These are phyloP conservation scores for Otis tarda DNA, from an alignment of 2,113 vertebrate species.

Conservation along the genomic window DNA sequence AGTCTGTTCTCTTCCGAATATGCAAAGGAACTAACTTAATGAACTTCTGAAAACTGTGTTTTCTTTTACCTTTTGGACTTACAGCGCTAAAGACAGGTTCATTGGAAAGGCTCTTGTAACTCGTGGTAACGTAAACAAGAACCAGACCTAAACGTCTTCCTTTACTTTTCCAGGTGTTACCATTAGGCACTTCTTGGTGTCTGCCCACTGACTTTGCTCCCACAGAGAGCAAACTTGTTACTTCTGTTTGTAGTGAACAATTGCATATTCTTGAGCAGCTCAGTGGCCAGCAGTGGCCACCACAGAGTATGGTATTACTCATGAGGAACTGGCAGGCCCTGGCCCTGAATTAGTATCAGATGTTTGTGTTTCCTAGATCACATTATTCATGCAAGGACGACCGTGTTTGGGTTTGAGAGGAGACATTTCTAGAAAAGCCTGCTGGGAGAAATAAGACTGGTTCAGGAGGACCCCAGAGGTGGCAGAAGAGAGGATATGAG, in stretches of 20 bases:
- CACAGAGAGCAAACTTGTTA: background rate
- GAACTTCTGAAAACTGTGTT: background rate
- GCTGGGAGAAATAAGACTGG: background rate
- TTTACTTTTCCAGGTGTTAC: background rate
- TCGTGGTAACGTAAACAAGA: background rate
- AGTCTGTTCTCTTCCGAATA: background rate
- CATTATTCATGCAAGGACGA: background rate
- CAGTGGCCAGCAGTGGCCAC: background rate
- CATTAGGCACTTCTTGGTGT: background rate
- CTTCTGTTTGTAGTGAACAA: background rate
- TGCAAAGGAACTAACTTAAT: background rate
- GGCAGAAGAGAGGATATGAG: background rate
- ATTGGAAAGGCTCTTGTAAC: background rate
- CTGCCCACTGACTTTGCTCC: background rate
- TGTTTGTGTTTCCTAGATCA: background rate
- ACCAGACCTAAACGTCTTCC: background rate
- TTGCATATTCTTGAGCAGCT: background rate
- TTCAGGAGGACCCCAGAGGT: background rate
- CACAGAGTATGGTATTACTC: background rate
- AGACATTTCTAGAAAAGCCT: background rate
- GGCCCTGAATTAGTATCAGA: background rate
- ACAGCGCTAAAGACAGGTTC: background rate
- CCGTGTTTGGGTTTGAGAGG: background rate
- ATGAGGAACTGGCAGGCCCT: background rate
- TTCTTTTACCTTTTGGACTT: background rate